Evolutionary conservation across 2,797 vertebrate genomes (phyloP), one percentile per base, ranked within the genome.

Genomic region (Sebastes taczanowskii): DNA sequence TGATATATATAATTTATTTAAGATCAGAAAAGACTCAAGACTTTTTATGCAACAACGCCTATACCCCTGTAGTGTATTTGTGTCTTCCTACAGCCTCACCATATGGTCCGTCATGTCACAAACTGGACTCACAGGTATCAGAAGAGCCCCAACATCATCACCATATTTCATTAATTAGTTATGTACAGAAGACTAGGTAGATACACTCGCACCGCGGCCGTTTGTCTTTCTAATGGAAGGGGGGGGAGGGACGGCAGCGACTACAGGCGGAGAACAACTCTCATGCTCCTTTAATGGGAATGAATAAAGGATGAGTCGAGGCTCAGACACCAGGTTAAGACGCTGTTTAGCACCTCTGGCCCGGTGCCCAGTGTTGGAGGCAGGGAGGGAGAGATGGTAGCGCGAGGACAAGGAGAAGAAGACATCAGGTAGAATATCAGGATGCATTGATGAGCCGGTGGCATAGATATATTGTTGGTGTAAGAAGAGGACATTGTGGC

Each of bases 251-350:
- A 4, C 78, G 56, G 85, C 72, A 78, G 77, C 66, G 65, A 75
- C 83, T 79, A 82, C 89, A 82, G 74, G 72, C 80, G 64, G 71
- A 81, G 85, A 89, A 85, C 89, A 88, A 85, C 86, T 86, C 91
- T 92, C 86, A 82, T 91, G 90, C 88, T 89, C 83, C 87, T 92
- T 92, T 93, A 90, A 93, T 92, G 90, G 87, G 81, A 75, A 93
- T 93, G 86, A 92, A 92, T 92, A 91, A 93, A 91, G 91, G 87
- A 93, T 94, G 89, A 90, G 85, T 79, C 10, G 79, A 71, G 70
- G 78, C 87, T 89, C 88, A 87, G 86, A 93, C 93, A 88, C 87
- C 90, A 86, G 90, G 91, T 92, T 91, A 89, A 88, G 86, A 87
- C 14, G 78, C 83, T 75, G 84, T 90, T 92, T 89, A 88, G 88